A percentile compares a stretch with the other conserved stretches of the same genome.
phyloP scores from a whole-genome alignment of 2,113 vertebrate species.

The Aegotheles bennettii region DNA sequence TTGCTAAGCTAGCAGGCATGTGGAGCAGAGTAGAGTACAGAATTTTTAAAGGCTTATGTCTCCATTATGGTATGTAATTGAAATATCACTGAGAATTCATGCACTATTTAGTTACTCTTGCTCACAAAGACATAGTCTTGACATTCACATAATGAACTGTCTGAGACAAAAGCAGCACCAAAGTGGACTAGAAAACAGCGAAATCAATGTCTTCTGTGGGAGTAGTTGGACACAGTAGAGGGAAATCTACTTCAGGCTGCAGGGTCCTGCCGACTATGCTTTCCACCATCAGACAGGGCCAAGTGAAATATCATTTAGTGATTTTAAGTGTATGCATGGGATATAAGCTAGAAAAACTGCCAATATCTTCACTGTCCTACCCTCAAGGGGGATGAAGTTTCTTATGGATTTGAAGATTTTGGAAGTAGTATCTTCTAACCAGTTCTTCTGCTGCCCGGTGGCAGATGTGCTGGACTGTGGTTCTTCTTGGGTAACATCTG shows the following conservation, averaged over 20 bases:
- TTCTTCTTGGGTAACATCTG: neutral
- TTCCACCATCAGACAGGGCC: neutral
- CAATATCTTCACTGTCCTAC: neutral
- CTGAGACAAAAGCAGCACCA: neutral
- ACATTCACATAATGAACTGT: neutral
- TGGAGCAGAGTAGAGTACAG: neutral
- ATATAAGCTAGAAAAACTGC: neutral
- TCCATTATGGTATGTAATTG: neutral
- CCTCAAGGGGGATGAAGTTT: accelerated
- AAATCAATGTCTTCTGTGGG: neutral
- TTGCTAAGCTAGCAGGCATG: neutral
- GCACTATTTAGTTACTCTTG: neutral
- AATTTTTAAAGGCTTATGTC: neutral
- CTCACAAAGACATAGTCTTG: neutral
- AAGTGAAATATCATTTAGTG: neutral
- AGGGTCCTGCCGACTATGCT: neutral
- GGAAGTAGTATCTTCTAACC: neutral
- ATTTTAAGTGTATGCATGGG: neutral
- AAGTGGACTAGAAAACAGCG: neutral
- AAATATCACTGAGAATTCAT: neutral
- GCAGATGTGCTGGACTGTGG: neutral
- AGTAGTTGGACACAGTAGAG: neutral
- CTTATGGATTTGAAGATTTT: neutral
- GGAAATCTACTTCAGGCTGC: neutral
- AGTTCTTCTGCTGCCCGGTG: neutral